These are phyloP conservation scores for Drosophila teissieri DNA, from an alignment of 1,140 invertebrate species.

Conservation along the genomic window DNA sequence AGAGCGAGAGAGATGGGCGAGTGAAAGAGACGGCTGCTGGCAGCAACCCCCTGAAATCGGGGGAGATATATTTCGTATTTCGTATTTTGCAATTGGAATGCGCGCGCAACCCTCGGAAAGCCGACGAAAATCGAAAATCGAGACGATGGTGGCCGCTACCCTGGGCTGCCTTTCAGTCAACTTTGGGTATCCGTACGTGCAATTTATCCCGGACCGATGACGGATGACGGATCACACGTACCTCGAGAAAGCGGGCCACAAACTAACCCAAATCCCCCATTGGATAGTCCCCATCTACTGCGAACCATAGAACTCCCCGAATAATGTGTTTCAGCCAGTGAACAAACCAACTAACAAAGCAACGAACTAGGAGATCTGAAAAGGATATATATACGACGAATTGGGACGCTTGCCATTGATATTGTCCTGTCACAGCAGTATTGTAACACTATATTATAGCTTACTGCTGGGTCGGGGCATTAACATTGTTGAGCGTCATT, in stretches of 20 bases:
- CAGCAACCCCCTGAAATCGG: conserved; percentile 52
- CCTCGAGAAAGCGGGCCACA: conserved; percentile 82
- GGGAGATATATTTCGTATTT: conserved; percentile 37
- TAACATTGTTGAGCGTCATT: conserved; percentile 84
- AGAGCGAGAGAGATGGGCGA: neutral
- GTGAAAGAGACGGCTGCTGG: neutral
- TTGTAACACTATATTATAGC: conserved; percentile 85
- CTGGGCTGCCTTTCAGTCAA: conserved; percentile 83
- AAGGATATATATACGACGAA: conserved; percentile 11
- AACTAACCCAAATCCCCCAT: conserved; percentile 44
- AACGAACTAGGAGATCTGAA: neutral
- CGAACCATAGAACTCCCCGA: neutral
- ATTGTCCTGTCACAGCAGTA: conserved; percentile 98
- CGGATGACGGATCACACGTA: conserved; percentile 47
- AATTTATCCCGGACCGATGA: conserved; percentile 81
- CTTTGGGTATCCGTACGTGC: conserved; percentile 84
- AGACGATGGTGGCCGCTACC: conserved; percentile 61
- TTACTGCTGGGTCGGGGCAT: conserved; percentile 96
- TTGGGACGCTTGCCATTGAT: conserved; percentile 88
- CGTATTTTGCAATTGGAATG: conserved; percentile 72
- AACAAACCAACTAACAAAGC: neutral
- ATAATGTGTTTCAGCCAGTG: conserved; percentile 22
- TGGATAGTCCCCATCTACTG: conserved; percentile 18
- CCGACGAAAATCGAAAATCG: conserved; percentile 45
- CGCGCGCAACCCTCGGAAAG: conserved; percentile 72